A percentile compares a stretch with the other conserved stretches of the same genome.
Evolutionary conservation across 1,140 invertebrate species (phyloP).

Genomic region (Drosophila ogumai): DNA sequence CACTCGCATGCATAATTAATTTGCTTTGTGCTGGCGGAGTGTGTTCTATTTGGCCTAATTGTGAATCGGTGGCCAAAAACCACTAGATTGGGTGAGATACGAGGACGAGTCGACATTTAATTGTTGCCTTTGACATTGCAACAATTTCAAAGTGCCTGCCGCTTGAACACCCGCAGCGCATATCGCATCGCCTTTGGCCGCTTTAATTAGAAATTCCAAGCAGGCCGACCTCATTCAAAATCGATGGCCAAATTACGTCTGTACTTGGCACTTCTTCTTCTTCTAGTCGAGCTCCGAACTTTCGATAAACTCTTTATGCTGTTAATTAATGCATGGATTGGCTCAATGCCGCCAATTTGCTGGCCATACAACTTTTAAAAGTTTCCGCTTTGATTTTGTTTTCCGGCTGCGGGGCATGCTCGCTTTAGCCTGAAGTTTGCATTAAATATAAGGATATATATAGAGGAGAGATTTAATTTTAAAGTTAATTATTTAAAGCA

Average conservation of each 20-base stretch:
- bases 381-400: conserved; percentile 20
- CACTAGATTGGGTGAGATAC: conserved; percentile 27
- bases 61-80: conserved; percentile 64
- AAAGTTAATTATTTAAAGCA: background rate
- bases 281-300: conserved; percentile 16
- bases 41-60: conserved; percentile 60
- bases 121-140: conserved; percentile 77
- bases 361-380: conserved; percentile 12
- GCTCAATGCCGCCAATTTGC: conserved; percentile 17
- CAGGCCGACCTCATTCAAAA: conserved; percentile 29
- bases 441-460: background rate
- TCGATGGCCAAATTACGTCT: conserved; percentile 35
- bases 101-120: conserved; percentile 42
- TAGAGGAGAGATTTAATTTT: background rate
- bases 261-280: conserved; percentile 7
- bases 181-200: conserved; percentile 16
- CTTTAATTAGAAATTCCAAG: conserved; percentile 68
- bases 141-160: conserved; percentile 51
- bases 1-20: conserved; percentile 73
- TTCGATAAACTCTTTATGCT: conserved; percentile 46
- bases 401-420: background rate
- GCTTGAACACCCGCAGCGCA: conserved; percentile 1
- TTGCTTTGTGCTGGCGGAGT: conserved; percentile 31
- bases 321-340: conserved; percentile 42
- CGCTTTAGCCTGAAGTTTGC: background rate